phyloP scores from a whole-genome alignment of 2,797 vertebrate species.

The Pelodytes ibericus region DNA sequence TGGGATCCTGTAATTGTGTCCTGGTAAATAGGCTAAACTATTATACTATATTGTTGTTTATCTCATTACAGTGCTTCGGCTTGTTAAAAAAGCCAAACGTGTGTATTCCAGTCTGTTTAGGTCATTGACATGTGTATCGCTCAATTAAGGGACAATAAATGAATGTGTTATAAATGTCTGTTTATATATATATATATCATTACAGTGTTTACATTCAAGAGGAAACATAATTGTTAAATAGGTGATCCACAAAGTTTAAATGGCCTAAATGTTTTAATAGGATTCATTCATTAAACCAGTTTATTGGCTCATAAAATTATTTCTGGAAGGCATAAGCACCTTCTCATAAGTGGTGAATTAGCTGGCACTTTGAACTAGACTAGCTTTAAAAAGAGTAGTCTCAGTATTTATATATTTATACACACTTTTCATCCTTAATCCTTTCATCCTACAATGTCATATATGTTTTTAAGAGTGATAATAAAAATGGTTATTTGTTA shows the following conservation, averaged over 20 bases:
- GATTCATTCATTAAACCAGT: neutral
- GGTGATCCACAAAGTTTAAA: neutral
- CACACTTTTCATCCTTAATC: too few species aligned
- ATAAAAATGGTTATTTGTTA: too few species aligned
- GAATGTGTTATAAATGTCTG: neutral
- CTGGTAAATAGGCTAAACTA: neutral
- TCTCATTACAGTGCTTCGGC: neutral
- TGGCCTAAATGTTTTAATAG: neutral
- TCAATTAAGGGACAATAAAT: neutral
- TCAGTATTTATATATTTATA: too few species aligned
- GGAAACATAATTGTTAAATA: neutral
- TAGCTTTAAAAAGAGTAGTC: too few species aligned
- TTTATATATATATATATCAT: neutral
- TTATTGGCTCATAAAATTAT: neutral
- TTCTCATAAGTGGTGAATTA: too few species aligned
- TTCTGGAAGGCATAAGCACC: neutral
- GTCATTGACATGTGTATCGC: neutral
- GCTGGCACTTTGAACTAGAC: neutral
- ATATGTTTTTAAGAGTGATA: too few species aligned
- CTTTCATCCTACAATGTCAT: too few species aligned
- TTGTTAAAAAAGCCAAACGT: slow-evolving; percentile 1
- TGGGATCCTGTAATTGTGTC: neutral
- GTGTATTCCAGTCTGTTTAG: neutral
- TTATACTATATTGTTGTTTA: neutral
- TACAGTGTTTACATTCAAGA: neutral